A percentile compares a stretch with the other conserved stretches of the same genome.
phyloP scores from a whole-genome alignment of 2,113 vertebrate genomes.

The Seriola quinqueradiata region DNA sequence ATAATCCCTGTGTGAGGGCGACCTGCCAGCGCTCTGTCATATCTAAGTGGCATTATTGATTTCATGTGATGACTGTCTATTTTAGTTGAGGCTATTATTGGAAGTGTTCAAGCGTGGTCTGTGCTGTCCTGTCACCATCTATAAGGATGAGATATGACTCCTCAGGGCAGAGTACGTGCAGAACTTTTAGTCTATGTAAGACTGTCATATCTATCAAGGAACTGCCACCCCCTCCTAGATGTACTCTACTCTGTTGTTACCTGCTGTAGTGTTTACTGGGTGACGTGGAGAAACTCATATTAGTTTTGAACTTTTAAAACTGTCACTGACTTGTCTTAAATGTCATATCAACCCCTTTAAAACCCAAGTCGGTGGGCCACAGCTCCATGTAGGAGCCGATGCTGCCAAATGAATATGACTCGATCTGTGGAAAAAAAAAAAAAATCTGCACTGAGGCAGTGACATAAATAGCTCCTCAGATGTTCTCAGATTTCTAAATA shows the following conservation, averaged over 20 bases:
- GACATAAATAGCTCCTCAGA: neutral
- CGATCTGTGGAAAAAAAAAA: neutral
- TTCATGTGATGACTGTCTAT: conserved; percentile 80
- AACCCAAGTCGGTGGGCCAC: neutral
- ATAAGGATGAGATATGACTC: conserved; percentile 59
- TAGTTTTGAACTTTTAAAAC: neutral
- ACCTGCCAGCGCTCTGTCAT: conserved; percentile 59
- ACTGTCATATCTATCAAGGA: neutral
- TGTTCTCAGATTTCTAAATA: neutral
- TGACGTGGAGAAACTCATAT: neutral
- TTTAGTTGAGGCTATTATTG: conserved; percentile 78
- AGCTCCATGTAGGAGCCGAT: neutral
- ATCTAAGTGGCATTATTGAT: conserved; percentile 80
- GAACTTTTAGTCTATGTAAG: neutral
- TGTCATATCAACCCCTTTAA: conserved; percentile 2
- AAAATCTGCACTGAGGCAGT: neutral
- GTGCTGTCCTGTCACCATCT: conserved; percentile 45
- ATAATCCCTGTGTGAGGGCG: conserved; percentile 44
- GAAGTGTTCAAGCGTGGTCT: conserved; percentile 50
- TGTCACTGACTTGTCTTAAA: neutral
- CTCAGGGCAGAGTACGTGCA: conserved; percentile 40
- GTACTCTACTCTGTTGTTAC: neutral
- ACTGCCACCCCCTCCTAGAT: neutral
- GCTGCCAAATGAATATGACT: neutral
- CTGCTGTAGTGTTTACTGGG: neutral